Evolutionary conservation across 2,113 vertebrate species (phyloP), one percentile per base, ranked within the genome.

Genomic region (Hyperoodon ampullatus): DNA sequence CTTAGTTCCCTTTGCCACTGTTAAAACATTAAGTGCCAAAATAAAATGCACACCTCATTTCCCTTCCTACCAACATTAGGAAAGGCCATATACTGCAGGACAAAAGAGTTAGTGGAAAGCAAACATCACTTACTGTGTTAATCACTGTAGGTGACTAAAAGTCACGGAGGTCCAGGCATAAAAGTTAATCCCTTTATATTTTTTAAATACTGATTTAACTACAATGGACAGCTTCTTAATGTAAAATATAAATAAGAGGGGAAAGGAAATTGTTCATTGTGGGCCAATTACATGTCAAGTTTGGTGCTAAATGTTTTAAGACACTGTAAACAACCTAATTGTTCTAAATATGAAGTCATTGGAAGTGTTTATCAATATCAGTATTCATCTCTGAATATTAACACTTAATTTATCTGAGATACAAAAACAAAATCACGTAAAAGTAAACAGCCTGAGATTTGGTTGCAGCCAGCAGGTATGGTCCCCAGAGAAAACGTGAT

Each of bases 11-110:
- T 92, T 87, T 85, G 39, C 30, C 86, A 92, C 6, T 92, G 68
- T 91, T 94, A 85, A 96, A 94, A 88, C 18, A 60, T 12, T 58
- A 93, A 85, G 80, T 44, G 44, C 26, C 74, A 70, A 94, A 94
- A 94, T 71, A 75, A 96, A 93, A 93, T 9, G 30, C 39, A 96
- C 35, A 96, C 71, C 16, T 92, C 44, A 53, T 77, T 84, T 81
- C 55, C 65, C 92, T 86, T 90, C 33, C 39, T 77, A 77, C 33
- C 26, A 61, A 87, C 65, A 92, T 68, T 19, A 89, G 13, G 74
- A 86, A 72, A 85, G 75, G 85, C 33, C 70, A 89, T 5, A 74
- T 8, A 93, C 78, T 63, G 8, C 30, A 58, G 44, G 61, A 84
- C 87, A 77, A 26, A 58, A 65, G 33, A 74, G 28, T 74, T 39